Conservation (phyloP, 2,113 vertebrate genomes). For the Taxidea taxus region DNA sequence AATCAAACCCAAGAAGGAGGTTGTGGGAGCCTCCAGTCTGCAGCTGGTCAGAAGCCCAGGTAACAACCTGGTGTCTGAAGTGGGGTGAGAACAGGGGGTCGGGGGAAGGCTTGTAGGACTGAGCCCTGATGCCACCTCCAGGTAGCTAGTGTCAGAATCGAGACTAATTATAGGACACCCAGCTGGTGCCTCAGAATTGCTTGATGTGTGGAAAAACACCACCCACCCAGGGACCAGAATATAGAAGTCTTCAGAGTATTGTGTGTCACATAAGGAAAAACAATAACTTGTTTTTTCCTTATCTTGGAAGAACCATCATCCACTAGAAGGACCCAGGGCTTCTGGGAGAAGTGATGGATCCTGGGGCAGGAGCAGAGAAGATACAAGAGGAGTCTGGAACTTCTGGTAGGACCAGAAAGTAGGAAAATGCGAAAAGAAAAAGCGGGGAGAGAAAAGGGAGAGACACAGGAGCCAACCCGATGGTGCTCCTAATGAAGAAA, state of each 20-base stretch:
- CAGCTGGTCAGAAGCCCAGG: background rate
- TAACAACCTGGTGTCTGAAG: background rate
- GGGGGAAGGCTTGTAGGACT: background rate
- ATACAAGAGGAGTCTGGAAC: background rate
- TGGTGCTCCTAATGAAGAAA: background rate
- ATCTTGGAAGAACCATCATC: background rate
- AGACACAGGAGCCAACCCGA: too few relatives aligned
- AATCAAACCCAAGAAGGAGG: background rate
- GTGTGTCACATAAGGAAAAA: background rate
- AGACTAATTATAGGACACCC: background rate
- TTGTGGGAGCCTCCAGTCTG: background rate
- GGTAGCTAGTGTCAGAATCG: background rate
- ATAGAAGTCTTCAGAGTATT: background rate
- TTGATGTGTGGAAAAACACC: background rate
- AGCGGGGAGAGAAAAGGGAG: accelerated
- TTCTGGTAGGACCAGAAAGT: background rate
- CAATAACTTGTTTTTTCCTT: background rate
- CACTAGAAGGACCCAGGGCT: background rate
- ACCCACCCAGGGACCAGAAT: too few relatives aligned
- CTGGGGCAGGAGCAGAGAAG: background rate
- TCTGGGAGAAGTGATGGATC: background rate
- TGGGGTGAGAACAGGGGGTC: background rate
- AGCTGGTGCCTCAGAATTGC: background rate
- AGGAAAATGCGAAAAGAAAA: background rate
- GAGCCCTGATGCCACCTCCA: background rate